phyloP scores from a whole-genome alignment of 2,797 vertebrate species.

The Chiroxiphia lanceolata region DNA sequence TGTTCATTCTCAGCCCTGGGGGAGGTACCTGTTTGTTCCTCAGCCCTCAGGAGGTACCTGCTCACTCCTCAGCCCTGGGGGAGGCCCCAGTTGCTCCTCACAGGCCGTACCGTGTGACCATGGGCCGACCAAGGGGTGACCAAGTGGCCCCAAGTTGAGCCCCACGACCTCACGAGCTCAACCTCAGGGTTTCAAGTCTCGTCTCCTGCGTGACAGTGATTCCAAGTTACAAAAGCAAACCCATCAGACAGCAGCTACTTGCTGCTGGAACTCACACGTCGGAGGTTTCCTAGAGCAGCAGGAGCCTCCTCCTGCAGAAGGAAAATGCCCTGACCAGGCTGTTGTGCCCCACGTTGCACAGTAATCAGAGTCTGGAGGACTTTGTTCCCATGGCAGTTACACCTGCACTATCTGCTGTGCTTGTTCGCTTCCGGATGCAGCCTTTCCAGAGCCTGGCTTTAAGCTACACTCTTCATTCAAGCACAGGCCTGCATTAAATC shows the following conservation, averaged over 20 bases:
- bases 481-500: slow-evolving; percentile 73
- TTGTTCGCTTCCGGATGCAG: slow-evolving; percentile 89
- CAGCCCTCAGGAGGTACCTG: not conserved
- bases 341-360: not conserved
- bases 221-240: slow-evolving; percentile 28
- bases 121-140: not conserved
- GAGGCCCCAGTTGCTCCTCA: not conserved
- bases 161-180: fast-evolving
- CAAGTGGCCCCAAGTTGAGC: not conserved
- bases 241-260: not conserved
- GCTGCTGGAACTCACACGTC: not conserved
- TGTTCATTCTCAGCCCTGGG: not conserved
- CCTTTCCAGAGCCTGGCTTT: slow-evolving; percentile 87
- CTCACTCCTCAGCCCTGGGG: not conserved
- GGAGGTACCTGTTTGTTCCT: too few relatives aligned
- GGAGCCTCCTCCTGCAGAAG: slow-evolving; percentile 9
- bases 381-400: slow-evolving; percentile 51
- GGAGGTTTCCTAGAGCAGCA: slow-evolving; percentile 47
- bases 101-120: not conserved
- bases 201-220: slow-evolving; percentile 4
- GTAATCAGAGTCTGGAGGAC: slow-evolving; percentile 26
- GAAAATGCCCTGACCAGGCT: not conserved
- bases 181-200: not conserved
- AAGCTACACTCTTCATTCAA: slow-evolving; percentile 97
- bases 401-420: slow-evolving; percentile 63